These are phyloP conservation scores for Sminthurinus aureus DNA, from an alignment of 2,888 invertebrate species.

Conservation along the genomic window DNA sequence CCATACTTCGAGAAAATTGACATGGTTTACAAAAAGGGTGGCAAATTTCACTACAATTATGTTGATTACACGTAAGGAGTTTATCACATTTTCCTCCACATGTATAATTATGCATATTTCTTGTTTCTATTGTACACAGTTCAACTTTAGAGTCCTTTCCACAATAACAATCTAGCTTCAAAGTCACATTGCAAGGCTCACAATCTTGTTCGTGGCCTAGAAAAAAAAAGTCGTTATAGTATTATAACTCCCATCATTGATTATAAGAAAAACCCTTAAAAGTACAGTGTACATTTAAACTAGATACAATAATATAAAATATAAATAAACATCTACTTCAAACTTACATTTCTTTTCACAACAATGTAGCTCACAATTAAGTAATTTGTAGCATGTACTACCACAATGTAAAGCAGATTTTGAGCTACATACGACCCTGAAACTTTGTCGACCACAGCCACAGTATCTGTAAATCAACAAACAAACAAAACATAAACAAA, in stretches of 20 bases:
- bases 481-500: neutral
- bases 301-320: neutral
- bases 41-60: conserved; percentile 74
- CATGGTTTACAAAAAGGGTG: conserved; percentile 76
- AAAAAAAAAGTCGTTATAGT: neutral
- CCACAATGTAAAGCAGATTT: conserved; percentile 78
- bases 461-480: neutral
- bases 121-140: conserved; percentile 69
- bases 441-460: conserved; percentile 13
- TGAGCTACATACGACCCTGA: conserved; percentile 69
- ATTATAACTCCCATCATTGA: too few species aligned
- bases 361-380: conserved; percentile 80
- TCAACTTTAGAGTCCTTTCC: conserved; percentile 71
- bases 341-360: conserved; percentile 66
- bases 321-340: neutral
- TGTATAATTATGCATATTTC: conserved; percentile 66
- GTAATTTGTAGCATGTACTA: conserved; percentile 73
- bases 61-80: conserved; percentile 66
- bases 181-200: conserved; percentile 68
- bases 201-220: conserved; percentile 77
- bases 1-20: conserved; percentile 68
- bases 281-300: too few species aligned
- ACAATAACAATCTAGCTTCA: conserved; percentile 76
- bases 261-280: too few species aligned
- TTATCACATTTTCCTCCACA: conserved; percentile 69